phyloP scores from a whole-genome alignment of 2,888 invertebrate genomes.

The Platycnemis pennipes region DNA sequence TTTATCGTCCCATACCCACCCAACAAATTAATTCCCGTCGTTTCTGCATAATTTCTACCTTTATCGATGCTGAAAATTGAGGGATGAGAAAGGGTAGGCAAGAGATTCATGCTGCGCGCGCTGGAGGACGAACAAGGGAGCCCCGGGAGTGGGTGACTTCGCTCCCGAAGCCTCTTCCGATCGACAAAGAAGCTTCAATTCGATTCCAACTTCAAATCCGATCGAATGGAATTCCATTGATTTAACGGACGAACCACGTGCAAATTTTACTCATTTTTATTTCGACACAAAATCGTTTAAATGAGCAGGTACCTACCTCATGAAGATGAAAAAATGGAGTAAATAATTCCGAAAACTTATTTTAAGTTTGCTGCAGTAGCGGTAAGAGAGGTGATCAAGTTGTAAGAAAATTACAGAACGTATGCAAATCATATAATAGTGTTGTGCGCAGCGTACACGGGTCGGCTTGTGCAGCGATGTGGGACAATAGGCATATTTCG shows the following conservation, averaged over 20 bases:
- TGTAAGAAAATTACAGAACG: no score
- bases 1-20: background rate
- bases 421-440: no score
- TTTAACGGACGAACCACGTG: background rate
- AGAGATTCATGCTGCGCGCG: background rate
- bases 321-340: no score
- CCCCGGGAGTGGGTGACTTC: background rate
- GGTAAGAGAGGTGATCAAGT: no score
- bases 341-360: no score
- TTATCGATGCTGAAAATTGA: background rate
- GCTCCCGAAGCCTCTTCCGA: background rate
- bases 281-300: no score
- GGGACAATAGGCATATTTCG: no score
- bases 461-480: no score
- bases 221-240: background rate
- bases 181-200: background rate
- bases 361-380: no score
- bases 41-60: background rate
- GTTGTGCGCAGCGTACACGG: no score
- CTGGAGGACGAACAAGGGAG: background rate
- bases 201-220: background rate
- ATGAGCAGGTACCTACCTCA: no score
- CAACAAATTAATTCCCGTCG: background rate
- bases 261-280: background rate
- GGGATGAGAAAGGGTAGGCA: background rate